Conservation (phyloP, 2,113 vertebrate species). For the Cygnus buccinator region DNA sequence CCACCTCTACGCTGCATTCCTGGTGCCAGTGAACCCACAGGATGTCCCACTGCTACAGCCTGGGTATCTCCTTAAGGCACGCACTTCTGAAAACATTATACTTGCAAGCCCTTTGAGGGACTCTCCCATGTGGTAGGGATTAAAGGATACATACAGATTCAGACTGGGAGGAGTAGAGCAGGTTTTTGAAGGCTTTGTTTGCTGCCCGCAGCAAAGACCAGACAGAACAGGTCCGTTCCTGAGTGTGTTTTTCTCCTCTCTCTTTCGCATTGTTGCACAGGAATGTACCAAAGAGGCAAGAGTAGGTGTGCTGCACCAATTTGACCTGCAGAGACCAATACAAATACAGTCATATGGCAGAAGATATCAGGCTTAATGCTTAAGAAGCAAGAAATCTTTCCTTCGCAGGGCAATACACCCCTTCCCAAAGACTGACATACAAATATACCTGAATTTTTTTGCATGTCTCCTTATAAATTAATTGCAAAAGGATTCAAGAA, state of each 20-base stretch:
- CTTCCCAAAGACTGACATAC: neutral
- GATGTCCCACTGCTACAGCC: neutral
- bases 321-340: slow-evolving; percentile 84
- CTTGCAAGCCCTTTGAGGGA: neutral
- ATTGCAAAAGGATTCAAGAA: neutral
- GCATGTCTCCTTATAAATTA: neutral
- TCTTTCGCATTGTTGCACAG: slow-evolving; percentile 98
- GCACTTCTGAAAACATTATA: rapidly evolving
- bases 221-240: slow-evolving; percentile 94
- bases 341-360: neutral
- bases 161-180: slow-evolving; percentile 94
- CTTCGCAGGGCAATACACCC: neutral
- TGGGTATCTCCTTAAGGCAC: neutral
- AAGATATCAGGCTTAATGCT: neutral
- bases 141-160: slow-evolving; percentile 86
- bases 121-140: neutral
- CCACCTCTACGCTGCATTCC: neutral
- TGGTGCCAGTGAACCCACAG: rapidly evolving
- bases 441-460: neutral
- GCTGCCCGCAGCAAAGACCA: slow-evolving; percentile 95
- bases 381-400: neutral
- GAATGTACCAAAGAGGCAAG: slow-evolving; percentile 98
- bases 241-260: slow-evolving; percentile 90
- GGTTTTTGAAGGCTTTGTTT: slow-evolving; percentile 94
- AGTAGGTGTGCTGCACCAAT: slow-evolving; percentile 97